Percentiles rank a stretch among this genome's conserved stretches.
Evolutionary conservation across 2,888 invertebrate species (phyloP).

Genomic region (Blera fallax): DNA sequence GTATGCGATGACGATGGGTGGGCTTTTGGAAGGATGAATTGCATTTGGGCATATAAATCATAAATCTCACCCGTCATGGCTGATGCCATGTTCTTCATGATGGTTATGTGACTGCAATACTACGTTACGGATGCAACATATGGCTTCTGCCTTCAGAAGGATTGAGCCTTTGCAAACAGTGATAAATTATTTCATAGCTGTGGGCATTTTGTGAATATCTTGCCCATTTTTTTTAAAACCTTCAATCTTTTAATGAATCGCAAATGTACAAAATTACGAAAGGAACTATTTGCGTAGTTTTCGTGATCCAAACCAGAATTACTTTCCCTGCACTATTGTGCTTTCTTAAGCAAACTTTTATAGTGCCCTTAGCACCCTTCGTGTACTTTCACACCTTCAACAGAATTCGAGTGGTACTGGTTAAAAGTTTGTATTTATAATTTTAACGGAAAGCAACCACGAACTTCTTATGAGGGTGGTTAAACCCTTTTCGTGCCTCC

Average conservation of each 20-base stretch:
- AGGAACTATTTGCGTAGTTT: background rate
- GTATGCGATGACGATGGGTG: background rate
- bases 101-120: background rate
- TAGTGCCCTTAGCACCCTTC: background rate
- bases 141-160: background rate
- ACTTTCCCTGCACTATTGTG: background rate
- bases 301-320: background rate
- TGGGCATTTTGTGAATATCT: background rate
- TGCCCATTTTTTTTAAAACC: background rate
- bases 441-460: background rate
- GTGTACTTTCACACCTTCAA: background rate
- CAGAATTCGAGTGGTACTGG: background rate
- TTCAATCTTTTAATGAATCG: background rate
- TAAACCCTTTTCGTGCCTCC: background rate
- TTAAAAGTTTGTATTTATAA: background rate
- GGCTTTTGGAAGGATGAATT: background rate
- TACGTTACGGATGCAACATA: background rate
- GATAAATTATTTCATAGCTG: conserved; percentile 5
- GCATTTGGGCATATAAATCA: conserved; percentile 37
- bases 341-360: background rate
- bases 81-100: conserved; percentile 5
- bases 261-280: background rate
- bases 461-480: background rate
- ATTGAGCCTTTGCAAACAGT: background rate
- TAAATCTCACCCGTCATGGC: conserved; percentile 8